These are phyloP conservation scores for Pyrocoelia pectoralis DNA, from an alignment of 2,888 invertebrate genomes.

Conservation along the genomic window DNA sequence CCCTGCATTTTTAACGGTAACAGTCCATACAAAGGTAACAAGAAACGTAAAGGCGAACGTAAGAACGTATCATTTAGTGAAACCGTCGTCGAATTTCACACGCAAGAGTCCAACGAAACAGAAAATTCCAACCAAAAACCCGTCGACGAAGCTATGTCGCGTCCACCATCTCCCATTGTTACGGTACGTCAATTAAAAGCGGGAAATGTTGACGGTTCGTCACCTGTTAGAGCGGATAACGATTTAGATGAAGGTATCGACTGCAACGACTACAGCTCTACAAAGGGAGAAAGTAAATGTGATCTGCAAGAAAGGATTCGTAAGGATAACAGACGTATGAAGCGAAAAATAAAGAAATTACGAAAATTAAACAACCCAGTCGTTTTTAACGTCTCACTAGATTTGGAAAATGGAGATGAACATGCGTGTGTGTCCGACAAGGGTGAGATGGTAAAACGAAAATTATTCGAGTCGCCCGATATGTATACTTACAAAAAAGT, in stretches of 20 bases:
- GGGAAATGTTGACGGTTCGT: slow-evolving; percentile 25
- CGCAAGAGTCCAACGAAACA: slow-evolving; percentile 49
- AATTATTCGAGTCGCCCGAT: slow-evolving; percentile 40
- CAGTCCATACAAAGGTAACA: slow-evolving; percentile 26
- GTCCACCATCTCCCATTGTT: slow-evolving; percentile 24
- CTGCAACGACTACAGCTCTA: slow-evolving; percentile 15
- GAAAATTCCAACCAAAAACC: slow-evolving; percentile 40
- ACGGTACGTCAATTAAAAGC: slow-evolving; percentile 25
- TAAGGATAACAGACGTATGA: slow-evolving; percentile 23
- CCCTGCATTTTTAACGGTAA: background rate
- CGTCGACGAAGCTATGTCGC: slow-evolving; percentile 46
- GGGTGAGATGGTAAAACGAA: slow-evolving; percentile 34
- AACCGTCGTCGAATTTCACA: slow-evolving; percentile 53
- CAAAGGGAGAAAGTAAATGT: slow-evolving; percentile 3
- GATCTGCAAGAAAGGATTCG: slow-evolving; percentile 18
- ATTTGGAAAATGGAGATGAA: slow-evolving; percentile 18
- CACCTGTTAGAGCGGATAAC: slow-evolving; percentile 11
- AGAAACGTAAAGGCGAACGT: slow-evolving; percentile 49
- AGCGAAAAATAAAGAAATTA: slow-evolving; percentile 21
- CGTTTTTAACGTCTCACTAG: slow-evolving; percentile 30
- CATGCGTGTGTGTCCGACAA: background rate
- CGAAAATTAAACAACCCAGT: slow-evolving; percentile 4
- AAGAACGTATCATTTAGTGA: slow-evolving; percentile 57
- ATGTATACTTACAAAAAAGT: slow-evolving; percentile 42
- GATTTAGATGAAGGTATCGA: slow-evolving; percentile 41